Evolutionary conservation across 2,797 vertebrate genomes (phyloP), one percentile per base, ranked within the genome.

Genomic region (Intellagama lesueurii): DNA sequence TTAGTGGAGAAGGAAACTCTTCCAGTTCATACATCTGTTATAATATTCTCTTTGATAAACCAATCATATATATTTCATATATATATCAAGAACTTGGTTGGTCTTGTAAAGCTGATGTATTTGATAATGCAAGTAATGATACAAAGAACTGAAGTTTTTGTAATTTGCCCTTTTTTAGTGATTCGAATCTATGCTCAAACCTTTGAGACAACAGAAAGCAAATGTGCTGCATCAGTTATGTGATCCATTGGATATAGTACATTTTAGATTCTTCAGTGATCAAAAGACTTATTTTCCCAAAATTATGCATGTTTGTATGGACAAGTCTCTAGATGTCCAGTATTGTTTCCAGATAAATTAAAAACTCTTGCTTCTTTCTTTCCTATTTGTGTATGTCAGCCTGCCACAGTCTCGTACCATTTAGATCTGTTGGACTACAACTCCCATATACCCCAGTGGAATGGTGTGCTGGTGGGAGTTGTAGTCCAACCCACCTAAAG

Each of bases 331-430:
- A 19, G 0, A 64, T 81, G 77, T 82, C 35, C n/a, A 85, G 2
- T 2, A 44, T 72, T 4, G 35, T 87, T 70, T 40, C 60, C 19
- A 82, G 32, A 84, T 19, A 60, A 73, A 30, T 83, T 52, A 89
- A 80, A 91, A 87, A 91, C 70, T 49, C 66, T 87, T 47, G 68
- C 4, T 84, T 93, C 85, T 92, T 40, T 66, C 40, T 47, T 24
- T 68, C 16, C 86, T 47, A 89, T 82, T 83, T 87, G 28, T 56
- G 35, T 40, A 40, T 76, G 19, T 3, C 40, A 8, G 6, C 19
- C 35, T 9, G 32, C 35, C 52, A 56, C 52, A 56, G 52, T 14
- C 52, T 56, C 1, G 7, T 56, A 7, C 52, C 7, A 56, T 56
- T 14, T 14, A 56, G 52, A 56, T 56, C 7, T 56, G 52, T 56